A percentile compares a stretch with the other conserved stretches of the same genome.
Evolutionary conservation across 1,140 invertebrate species (phyloP).

Genomic region (Coptotermes formosanus): DNA sequence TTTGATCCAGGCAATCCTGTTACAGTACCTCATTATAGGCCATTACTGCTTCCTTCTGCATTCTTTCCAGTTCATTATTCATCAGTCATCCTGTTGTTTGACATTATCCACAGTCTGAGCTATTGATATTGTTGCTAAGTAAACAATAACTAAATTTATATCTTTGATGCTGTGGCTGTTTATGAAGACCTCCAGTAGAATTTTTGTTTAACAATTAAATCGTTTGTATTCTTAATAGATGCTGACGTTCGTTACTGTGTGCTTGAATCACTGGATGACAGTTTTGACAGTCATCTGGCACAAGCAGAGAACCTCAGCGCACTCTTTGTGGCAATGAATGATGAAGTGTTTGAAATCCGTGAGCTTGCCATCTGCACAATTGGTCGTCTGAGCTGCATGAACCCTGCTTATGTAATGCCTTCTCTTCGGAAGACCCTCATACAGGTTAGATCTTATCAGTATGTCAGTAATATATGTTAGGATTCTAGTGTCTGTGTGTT

Average conservation of each 20-base stretch:
- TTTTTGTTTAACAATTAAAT: no score
- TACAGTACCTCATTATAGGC: no score
- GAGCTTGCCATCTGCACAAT: slow-evolving; percentile 92
- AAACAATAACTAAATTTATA: no score
- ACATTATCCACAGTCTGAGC: no score
- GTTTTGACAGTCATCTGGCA: slow-evolving; percentile 91
- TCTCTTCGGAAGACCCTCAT: slow-evolving; percentile 90
- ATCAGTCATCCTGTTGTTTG: no score
- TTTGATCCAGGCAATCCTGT: no score
- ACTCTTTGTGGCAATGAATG: slow-evolving; percentile 93
- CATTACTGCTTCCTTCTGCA: no score
- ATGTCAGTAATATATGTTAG: slow-evolving; percentile 24
- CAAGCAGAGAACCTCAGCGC: slow-evolving; percentile 94
- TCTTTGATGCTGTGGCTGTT: no score
- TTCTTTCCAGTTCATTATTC: no score
- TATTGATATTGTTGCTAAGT: no score
- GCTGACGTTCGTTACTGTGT: slow-evolving; percentile 93
- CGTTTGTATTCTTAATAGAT: slow-evolving; percentile 54
- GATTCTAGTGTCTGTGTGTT: not conserved
- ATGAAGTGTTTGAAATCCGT: slow-evolving; percentile 96
- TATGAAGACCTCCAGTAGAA: no score
- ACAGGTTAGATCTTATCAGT: slow-evolving; percentile 49
- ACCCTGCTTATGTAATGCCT: slow-evolving; percentile 98
- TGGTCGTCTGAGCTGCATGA: slow-evolving; percentile 85
- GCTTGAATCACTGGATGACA: slow-evolving; percentile 79